Base-by-base conservation (phyloP, 2,797 vertebrate species). In the Melanotaenia boesemani region DNA sequence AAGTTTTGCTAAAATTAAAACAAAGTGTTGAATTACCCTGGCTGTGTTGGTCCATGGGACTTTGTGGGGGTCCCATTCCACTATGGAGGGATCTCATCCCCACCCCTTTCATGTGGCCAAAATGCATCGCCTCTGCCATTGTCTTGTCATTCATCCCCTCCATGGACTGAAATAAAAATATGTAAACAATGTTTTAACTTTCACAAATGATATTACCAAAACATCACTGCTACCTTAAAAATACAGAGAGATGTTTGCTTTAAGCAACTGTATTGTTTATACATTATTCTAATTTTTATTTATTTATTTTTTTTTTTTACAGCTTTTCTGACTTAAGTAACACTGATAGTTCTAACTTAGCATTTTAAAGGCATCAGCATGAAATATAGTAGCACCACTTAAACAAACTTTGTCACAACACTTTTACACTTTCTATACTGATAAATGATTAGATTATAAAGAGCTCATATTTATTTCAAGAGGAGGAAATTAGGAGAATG, bases 41-140 rank as follows among this genome's bases (percentile, higher is more conserved):
- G 88, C 95, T 97, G 91, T 98, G 97, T 67, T 98, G 98, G 87
- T 99, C 98, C 97, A 99, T 96, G 0, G 98, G 98, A 90, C 98
- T 99, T 92, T 99, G 98, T 44, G 98, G 97, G 59, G 98, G 98
- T 13, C 96, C 98, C 97, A 99, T 99, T 74, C 97, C 97, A 46
- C 97, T 96, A 80, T 97, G 98, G 54, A 98, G 95, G n/a, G 97
- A 95, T 77, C 98, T 93, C 96, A 99, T 97, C 20, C 94, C 89
- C 7, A 96, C 92, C 48, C 94, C 95, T 92, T 99, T 99, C 95
- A 99, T 96, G 85, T 97, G 95, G 65, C 96, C 94, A 91, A 96
- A 99, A 11, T 98, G 97, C 80, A 97, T 93, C 0, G 97, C 96
- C 63, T 99, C 98, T 55, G 94, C 94, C 91, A 98, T 95, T 34